Evolutionary conservation across 2,797 vertebrate genomes (phyloP).

Genomic region (Sebastes elongatus): DNA sequence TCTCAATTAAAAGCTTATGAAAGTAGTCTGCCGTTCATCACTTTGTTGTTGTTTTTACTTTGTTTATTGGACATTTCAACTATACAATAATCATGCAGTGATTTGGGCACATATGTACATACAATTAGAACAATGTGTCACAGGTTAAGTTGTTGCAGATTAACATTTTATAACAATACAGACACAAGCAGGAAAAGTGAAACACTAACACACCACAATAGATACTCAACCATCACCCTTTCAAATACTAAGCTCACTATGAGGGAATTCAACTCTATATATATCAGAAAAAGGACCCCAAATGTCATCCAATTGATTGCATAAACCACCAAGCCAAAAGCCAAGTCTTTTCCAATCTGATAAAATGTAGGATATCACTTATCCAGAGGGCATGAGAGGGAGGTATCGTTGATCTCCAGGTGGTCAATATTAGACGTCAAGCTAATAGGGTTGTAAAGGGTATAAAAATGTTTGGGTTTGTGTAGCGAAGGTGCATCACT

Average conservation of each 20-base stretch:
- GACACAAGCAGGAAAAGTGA: background rate
- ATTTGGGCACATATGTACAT: background rate
- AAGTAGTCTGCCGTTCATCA: background rate
- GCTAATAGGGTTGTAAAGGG: background rate
- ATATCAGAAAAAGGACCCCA: background rate
- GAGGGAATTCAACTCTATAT: background rate
- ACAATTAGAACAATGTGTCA: background rate
- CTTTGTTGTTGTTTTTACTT: background rate
- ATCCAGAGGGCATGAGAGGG: background rate
- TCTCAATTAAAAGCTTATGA: background rate
- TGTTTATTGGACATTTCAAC: background rate
- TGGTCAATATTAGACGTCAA: background rate
- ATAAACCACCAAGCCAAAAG: background rate
- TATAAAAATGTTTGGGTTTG: background rate
- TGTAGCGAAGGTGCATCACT: background rate
- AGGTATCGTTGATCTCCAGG: background rate
- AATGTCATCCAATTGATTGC: background rate
- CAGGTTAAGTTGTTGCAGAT: no score
- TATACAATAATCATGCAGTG: background rate
- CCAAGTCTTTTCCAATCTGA: background rate
- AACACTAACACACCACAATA: background rate
- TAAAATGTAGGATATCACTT: background rate
- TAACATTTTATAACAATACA: background rate
- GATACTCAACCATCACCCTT: background rate
- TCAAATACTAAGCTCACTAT: background rate